phyloP scores from a whole-genome alignment of 2,797 vertebrate species.

The Ispidina lecontei region DNA sequence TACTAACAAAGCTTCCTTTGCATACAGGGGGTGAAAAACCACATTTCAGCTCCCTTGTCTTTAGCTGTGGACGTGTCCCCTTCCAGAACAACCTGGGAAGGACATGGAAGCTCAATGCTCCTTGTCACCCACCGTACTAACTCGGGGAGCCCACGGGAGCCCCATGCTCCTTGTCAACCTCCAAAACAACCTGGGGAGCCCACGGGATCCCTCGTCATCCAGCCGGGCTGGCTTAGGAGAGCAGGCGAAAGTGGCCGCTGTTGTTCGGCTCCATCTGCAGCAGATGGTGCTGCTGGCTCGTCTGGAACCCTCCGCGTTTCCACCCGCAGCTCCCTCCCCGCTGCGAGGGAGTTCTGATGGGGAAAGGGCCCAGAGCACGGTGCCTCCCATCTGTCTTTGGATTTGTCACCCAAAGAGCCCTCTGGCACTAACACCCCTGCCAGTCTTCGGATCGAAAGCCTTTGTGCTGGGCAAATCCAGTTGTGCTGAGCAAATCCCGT shows the following conservation, averaged over 20 bases:
- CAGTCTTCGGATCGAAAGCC: background rate
- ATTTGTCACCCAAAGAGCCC: fast-evolving
- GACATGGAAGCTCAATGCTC: background rate
- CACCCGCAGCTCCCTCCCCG: background rate
- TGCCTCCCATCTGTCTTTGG: fast-evolving
- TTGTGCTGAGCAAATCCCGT: too few relatives aligned
- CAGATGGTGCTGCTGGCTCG: slow-evolving; percentile 58
- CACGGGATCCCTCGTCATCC: background rate
- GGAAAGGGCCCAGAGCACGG: fast-evolving
- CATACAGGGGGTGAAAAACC: background rate
- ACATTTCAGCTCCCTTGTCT: background rate
- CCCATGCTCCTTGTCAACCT: fast-evolving
- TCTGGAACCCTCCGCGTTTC: fast-evolving
- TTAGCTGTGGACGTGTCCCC: background rate
- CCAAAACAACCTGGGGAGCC: fast-evolving
- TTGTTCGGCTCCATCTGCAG: slow-evolving; percentile 9
- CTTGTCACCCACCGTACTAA: background rate
- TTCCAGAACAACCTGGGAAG: too few relatives aligned
- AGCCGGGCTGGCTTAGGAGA: fast-evolving
- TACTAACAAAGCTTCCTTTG: background rate
- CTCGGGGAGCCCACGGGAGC: background rate
- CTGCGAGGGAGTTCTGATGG: fast-evolving
- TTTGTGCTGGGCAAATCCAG: background rate
- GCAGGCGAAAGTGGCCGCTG: background rate
- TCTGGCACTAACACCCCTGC: background rate